Evolutionary conservation across 2,797 vertebrate genomes (phyloP), one percentile per base, ranked within the genome.

Genomic region (Erpetoichthys calabaricus): DNA sequence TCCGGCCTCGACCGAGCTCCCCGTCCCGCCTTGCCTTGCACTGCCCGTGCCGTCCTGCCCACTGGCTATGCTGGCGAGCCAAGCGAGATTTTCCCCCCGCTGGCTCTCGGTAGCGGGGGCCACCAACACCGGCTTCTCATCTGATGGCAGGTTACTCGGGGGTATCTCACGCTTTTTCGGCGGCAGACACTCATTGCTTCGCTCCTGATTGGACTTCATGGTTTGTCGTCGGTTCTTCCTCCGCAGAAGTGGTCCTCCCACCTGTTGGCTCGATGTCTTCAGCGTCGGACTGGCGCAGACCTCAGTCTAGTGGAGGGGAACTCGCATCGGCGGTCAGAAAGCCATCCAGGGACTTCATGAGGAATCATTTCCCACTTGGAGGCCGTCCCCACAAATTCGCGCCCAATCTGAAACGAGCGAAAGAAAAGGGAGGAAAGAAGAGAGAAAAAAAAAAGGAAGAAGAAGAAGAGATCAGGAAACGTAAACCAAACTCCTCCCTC

Each of bases 131-230:
- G 83, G 87, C 72, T 91, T 91, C 64, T 75, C 87, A 56, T 94
- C 91, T 0, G 86, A 88, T 45, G 90, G 77, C 75, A 93, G 78
- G 67, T 89, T 93, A 74, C 89, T 84, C 55, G 91, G 80, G 45
- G 81, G 90, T 74, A 97, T 85, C 78, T 98, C 95, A 69, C 96
- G 87, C 76, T 98, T 99, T 80, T 98, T 99, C 54, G 95, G 95
- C 60, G 96, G 96, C 78, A 99, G 85, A 84, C 95, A 93, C 86
- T 98, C 96, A 69, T 98, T 98, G 82, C 94, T 98, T 74, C 96
- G 86, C 74, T 99, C 96, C 73, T 94, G 93, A 80, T 89, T 94
- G 74, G 93, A 97, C 91, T 98, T 98, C 96, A 98, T 99, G 76
- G 76, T 76, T 80, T 25, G 25, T 25, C 25, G 25, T 25, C 25